Evolutionary conservation across 2,113 vertebrate genomes (phyloP).

Genomic region (Myotis davidii): DNA sequence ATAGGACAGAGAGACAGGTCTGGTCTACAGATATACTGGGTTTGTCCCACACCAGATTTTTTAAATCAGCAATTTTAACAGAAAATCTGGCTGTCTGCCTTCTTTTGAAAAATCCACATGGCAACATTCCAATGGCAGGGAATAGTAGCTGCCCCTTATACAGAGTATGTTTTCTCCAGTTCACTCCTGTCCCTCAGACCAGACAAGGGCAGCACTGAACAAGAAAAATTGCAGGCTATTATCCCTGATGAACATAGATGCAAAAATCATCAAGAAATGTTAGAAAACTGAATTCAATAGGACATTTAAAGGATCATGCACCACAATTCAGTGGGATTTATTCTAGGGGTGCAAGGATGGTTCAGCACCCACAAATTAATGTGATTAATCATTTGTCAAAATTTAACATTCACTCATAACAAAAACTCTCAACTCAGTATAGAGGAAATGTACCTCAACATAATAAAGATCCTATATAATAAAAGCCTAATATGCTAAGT

Average conservation of each 20-base stretch:
- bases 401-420: not conserved
- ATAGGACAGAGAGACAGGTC: not conserved
- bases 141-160: not conserved
- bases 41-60: not conserved
- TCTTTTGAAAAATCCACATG: not conserved
- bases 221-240: not conserved
- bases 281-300: not conserved
- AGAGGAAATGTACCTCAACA: not conserved
- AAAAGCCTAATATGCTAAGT: too few species aligned
- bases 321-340: not conserved
- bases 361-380: not conserved
- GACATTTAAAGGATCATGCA: not conserved
- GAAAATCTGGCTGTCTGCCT: not conserved
- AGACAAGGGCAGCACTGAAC: not conserved
- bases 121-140: not conserved
- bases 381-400: not conserved
- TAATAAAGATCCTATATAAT: not conserved
- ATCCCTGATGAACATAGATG: not conserved
- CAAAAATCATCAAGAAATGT: not conserved
- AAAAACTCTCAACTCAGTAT: not conserved
- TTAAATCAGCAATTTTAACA: not conserved
- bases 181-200: not conserved
- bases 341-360: not conserved
- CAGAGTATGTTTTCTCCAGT: not conserved
- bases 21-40: not conserved